Conservation (phyloP, 2,888 invertebrate species). For the Chironomus tentans region DNA sequence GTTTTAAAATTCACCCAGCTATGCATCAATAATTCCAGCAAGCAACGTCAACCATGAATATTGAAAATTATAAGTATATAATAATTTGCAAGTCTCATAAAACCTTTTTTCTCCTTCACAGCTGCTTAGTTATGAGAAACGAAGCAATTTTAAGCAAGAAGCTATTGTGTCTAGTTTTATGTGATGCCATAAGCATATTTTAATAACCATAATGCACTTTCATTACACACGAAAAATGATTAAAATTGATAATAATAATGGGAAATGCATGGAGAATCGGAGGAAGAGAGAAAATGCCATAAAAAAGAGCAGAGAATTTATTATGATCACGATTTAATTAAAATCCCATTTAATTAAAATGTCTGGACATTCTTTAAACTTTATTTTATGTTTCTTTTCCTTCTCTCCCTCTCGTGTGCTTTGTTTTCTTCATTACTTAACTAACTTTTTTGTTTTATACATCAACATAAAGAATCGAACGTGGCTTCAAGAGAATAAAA, state of each 20-base stretch:
- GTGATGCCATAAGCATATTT: too few relatives aligned
- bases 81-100: too few relatives aligned
- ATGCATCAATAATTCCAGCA: too few relatives aligned
- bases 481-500: background rate
- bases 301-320: background rate
- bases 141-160: too few relatives aligned
- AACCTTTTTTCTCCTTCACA: too few relatives aligned
- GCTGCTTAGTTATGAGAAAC: too few relatives aligned
- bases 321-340: constrained; percentile 10
- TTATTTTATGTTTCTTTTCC: background rate
- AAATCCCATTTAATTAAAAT: background rate
- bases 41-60: too few relatives aligned
- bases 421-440: background rate
- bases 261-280: background rate
- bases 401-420: background rate
- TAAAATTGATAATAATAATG: background rate
- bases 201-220: constrained; percentile 2
- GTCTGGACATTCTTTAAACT: background rate
- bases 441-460: background rate
- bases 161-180: too few relatives aligned
- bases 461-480: background rate
- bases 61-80: too few relatives aligned
- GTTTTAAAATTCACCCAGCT: too few relatives aligned
- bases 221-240: background rate
- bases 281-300: background rate